These are phyloP conservation scores for Equus przewalskii DNA, from an alignment of 2,113 vertebrate genomes.

Conservation along the genomic window DNA sequence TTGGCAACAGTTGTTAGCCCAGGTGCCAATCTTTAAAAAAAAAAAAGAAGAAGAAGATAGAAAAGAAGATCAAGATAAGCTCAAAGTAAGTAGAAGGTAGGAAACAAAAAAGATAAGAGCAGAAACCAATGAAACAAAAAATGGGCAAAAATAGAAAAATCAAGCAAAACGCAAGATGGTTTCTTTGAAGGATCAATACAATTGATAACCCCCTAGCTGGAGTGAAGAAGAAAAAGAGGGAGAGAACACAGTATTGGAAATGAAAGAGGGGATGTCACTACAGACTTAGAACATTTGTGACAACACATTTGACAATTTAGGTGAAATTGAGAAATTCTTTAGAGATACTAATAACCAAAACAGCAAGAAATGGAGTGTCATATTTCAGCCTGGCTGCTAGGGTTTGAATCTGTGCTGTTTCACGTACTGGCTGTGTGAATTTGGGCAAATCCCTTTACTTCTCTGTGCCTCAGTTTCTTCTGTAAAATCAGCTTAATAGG, in stretches of 20 bases:
- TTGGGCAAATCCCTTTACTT: background rate
- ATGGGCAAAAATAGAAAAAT: constrained; percentile 37
- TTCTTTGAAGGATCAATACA: background rate
- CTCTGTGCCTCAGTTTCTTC: background rate
- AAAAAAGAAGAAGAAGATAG: background rate
- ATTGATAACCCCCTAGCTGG: background rate
- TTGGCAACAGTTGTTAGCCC: no score
- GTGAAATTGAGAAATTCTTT: background rate
- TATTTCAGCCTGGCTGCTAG: background rate
- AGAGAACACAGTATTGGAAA: background rate
- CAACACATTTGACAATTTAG: background rate
- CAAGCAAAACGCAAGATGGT: background rate
- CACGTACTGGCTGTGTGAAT: background rate
- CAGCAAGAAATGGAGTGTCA: background rate
- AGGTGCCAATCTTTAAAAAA: no score
- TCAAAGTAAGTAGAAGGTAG: background rate
- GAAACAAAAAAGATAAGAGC: background rate
- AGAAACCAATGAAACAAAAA: constrained; percentile 6
- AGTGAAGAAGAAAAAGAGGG: background rate
- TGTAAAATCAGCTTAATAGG: background rate
- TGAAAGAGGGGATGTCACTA: background rate
- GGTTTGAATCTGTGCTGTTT: background rate
- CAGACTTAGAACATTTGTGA: background rate
- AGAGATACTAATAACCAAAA: background rate
- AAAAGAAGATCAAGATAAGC: background rate